A percentile compares a stretch with the other conserved stretches of the same genome.
phyloP scores from a whole-genome alignment of 2,113 vertebrate genomes.

The Rattus norvegicus region DNA sequence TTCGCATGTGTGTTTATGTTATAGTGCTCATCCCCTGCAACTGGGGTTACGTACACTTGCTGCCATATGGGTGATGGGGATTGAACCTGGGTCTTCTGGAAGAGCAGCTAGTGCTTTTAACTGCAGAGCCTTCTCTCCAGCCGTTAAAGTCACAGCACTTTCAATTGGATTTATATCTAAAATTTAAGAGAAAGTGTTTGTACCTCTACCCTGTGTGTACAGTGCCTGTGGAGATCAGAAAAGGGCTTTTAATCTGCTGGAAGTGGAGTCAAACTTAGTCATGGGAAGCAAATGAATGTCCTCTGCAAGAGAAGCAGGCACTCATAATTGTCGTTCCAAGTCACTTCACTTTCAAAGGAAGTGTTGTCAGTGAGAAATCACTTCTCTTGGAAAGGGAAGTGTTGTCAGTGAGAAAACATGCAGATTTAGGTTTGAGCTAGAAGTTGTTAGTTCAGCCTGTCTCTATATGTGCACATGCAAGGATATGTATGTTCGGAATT shows the following conservation, averaged over 20 bases:
- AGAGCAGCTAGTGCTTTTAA: not conserved
- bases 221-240: not conserved
- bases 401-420: too few relatives aligned
- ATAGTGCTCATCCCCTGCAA: not conserved
- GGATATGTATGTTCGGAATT: not conserved
- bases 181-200: not conserved
- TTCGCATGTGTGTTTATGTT: not conserved
- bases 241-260: not conserved
- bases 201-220: not conserved
- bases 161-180: not conserved
- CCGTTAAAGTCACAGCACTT: not conserved
- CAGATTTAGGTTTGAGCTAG: conserved; percentile 30
- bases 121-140: not conserved
- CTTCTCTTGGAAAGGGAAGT: not conserved
- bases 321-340: not conserved
- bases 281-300: not conserved
- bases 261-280: not conserved
- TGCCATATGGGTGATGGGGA: not conserved
- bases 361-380: not conserved
- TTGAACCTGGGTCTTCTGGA: not conserved
- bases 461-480: not conserved
- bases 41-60: not conserved
- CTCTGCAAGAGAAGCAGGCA: not conserved
- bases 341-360: conserved; percentile 16
- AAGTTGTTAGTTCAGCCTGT: not conserved